These are phyloP conservation scores for Neofelis nebulosa DNA, from an alignment of 2,113 vertebrate genomes.

Conservation along the genomic window DNA sequence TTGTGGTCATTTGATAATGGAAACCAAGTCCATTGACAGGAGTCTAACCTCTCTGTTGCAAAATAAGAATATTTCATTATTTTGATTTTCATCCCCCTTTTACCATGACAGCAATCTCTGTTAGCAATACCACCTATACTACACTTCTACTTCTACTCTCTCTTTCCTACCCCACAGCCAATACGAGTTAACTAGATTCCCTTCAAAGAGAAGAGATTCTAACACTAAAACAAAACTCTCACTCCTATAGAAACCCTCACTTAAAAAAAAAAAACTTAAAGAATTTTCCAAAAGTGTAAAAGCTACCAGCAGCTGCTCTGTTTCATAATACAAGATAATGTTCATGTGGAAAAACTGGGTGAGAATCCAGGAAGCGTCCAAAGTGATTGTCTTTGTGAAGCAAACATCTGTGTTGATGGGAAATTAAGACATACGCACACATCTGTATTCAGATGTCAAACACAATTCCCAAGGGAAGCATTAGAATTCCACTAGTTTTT, in stretches of 20 bases:
- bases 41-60: background rate
- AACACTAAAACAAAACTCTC: constrained; percentile 26
- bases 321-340: constrained; percentile 43
- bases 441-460: constrained; percentile 61
- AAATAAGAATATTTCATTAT: constrained; percentile 32
- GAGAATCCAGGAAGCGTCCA: constrained; percentile 25
- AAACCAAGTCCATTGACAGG: background rate
- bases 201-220: constrained; percentile 16
- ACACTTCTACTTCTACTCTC: background rate
- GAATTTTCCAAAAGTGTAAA: constrained; percentile 43
- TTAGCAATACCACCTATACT: background rate
- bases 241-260: background rate
- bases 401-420: constrained; percentile 61
- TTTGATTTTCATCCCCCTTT: background rate
- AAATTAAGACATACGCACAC: constrained; percentile 68
- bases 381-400: constrained; percentile 21
- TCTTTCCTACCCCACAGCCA: background rate
- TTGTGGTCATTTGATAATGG: background rate
- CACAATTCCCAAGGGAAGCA: constrained; percentile 60
- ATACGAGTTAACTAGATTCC: background rate
- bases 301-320: constrained; percentile 37
- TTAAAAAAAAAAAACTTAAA: background rate
- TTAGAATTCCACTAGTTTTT: constrained; percentile 54
- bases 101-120: background rate
- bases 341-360: constrained; percentile 31